A percentile compares a stretch with the other conserved stretches of the same genome.
Evolutionary conservation across 1,140 invertebrate species (phyloP).

Genomic region (Tyrophagus putrescentiae): DNA sequence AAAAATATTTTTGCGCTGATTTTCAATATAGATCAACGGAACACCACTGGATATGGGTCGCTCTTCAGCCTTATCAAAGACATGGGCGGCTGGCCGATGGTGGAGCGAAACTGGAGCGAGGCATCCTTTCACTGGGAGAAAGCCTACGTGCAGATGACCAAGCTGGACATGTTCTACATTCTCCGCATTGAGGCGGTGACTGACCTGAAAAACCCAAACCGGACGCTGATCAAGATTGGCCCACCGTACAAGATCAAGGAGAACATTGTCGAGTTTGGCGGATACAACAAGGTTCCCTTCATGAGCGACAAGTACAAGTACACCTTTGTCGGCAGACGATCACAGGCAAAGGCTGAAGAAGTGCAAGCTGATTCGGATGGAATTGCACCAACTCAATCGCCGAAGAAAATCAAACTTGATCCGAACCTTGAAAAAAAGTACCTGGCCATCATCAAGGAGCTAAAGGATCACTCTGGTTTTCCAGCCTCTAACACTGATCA

Average conservation of each 20-base stretch:
- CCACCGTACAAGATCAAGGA: conserved; percentile 7
- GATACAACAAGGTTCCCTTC: too few species aligned
- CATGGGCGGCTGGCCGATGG: conserved; percentile 75
- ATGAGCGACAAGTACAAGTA: too few species aligned
- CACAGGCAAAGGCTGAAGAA: too few species aligned
- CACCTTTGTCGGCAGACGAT: too few species aligned
- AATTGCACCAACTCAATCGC: too few species aligned
- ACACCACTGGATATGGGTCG: conserved; percentile 44
- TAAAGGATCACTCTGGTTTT: conserved; percentile 1
- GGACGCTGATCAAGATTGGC: conserved; percentile 1
- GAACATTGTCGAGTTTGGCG: conserved; percentile 2
- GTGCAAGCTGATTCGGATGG: too few species aligned
- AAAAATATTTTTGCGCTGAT: neutral
- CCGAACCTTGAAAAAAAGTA: neutral
- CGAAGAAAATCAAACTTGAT: too few species aligned
- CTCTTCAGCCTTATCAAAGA: conserved; percentile 50
- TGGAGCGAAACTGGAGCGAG: conserved; percentile 52
- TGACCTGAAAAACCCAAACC: neutral
- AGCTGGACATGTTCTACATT: neutral
- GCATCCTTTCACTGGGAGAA: conserved; percentile 34
- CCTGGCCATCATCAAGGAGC: neutral
- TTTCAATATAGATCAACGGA: conserved; percentile 25
- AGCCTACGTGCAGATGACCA: neutral
- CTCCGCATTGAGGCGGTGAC: conserved; percentile 5
- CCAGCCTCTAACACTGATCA: neutral